Evolutionary conservation across 2,888 invertebrate genomes (phyloP).

Genomic region (Drosophila cognata): DNA sequence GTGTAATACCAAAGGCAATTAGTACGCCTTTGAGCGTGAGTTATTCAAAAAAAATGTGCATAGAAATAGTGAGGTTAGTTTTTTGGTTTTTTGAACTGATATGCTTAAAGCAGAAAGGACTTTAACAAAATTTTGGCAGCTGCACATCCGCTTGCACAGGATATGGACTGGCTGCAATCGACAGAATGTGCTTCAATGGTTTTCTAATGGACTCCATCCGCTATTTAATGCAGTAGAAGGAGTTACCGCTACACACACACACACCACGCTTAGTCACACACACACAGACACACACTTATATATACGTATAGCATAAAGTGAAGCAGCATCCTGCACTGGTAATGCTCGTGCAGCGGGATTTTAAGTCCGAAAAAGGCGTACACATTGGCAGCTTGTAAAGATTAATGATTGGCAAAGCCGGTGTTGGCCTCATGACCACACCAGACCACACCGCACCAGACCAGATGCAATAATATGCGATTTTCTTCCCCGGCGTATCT

Average conservation of each 20-base stretch:
- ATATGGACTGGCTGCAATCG: conserved; percentile 76
- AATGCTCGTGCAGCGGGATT: conserved; percentile 67
- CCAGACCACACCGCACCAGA: neutral
- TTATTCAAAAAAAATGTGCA: neutral
- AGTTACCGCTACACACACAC: conserved; percentile 13
- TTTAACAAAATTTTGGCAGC: conserved; percentile 66
- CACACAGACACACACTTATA: neutral
- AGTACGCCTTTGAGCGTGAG: conserved; percentile 37
- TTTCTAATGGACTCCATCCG: conserved; percentile 80
- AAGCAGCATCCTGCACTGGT: conserved; percentile 36
- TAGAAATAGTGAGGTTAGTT: conserved; percentile 3
- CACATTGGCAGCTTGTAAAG: conserved; percentile 80
- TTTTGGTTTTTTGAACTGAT: conserved; percentile 3
- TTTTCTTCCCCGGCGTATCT: conserved; percentile 68
- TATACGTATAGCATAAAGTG: conserved; percentile 19
- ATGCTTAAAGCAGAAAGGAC: conserved; percentile 34
- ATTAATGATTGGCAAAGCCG: conserved; percentile 72
- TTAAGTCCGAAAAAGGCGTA: conserved; percentile 75
- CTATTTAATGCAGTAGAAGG: conserved; percentile 67
- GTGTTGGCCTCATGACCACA: conserved; percentile 36
- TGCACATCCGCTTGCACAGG: conserved; percentile 63
- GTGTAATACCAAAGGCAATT: conserved; percentile 49
- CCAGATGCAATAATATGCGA: conserved; percentile 75
- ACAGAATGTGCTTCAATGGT: conserved; percentile 80
- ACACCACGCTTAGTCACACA: conserved; percentile 1